phyloP scores from a whole-genome alignment of 2,797 vertebrate genomes.

The Sebastes itinus region DNA sequence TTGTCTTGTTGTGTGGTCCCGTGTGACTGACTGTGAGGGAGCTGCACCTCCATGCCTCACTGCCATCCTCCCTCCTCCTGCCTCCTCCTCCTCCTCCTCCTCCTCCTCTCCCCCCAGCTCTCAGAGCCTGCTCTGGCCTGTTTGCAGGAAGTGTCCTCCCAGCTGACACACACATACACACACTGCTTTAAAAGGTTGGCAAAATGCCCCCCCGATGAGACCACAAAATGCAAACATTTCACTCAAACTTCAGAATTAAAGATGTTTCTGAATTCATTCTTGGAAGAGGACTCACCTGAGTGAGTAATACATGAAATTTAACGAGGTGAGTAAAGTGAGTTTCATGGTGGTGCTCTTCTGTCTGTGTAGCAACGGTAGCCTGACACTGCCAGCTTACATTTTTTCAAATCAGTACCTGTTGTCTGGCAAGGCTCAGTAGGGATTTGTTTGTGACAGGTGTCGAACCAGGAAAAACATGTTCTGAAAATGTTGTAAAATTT shows the following conservation, averaged over 20 bases:
- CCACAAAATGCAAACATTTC: conserved; percentile 45
- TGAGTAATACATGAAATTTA: conserved; percentile 3
- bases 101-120: conserved; percentile 19
- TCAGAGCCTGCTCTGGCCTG: conserved; percentile 72
- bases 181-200: conserved; percentile 29
- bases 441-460: conserved; percentile 3
- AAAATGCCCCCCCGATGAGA: not conserved
- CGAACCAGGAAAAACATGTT: not conserved
- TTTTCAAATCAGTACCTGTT: not conserved
- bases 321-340: not conserved
- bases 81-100: not conserved
- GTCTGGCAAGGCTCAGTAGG: not conserved
- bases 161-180: conserved; percentile 45
- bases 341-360: conserved; percentile 58
- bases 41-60: conserved; percentile 85
- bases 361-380: not conserved
- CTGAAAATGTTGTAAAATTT: not conserved
- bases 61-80: conserved; percentile 49
- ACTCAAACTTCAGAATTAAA: conserved; percentile 22
- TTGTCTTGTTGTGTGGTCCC: conserved; percentile 89
- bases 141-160: conserved; percentile 76
- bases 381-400: not conserved
- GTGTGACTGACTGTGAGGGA: conserved; percentile 79
- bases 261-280: conserved; percentile 3
- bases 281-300: not conserved